Evolutionary conservation across 2,888 invertebrate species (phyloP).

Genomic region (Theodoxus fluviatilis): DNA sequence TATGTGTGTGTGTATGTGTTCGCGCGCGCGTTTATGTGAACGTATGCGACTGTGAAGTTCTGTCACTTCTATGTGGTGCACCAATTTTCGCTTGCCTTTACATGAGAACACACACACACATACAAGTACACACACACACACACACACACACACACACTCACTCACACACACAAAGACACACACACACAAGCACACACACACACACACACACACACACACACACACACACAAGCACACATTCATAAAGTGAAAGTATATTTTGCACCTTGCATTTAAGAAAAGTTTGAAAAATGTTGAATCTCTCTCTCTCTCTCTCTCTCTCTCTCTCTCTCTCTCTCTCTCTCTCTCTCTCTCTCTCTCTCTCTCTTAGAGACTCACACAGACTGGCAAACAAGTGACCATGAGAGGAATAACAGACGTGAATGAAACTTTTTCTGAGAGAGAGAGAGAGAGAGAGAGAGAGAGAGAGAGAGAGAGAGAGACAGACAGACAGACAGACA

Average conservation of each 20-base stretch:
- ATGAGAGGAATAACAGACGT: too few relatives aligned
- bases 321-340: constrained; percentile 12
- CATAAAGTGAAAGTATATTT: neutral
- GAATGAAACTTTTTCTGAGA: too few relatives aligned
- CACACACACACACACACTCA: neutral
- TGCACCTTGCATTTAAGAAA: too few relatives aligned
- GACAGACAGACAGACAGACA: constrained; percentile 14
- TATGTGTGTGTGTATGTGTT: constrained; percentile 22
- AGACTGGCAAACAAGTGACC: too few relatives aligned
- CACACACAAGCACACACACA: constrained; percentile 3
- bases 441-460: constrained; percentile 17
- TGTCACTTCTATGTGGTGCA: too few relatives aligned
- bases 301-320: neutral
- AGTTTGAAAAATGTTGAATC: too few relatives aligned
- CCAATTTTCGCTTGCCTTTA: too few relatives aligned
- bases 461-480: neutral
- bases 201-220: constrained; percentile 9
- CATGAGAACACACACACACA: too few relatives aligned
- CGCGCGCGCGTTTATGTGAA: neutral
- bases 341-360: constrained; percentile 16
- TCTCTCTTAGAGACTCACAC: too few relatives aligned
- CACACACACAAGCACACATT: neutral
- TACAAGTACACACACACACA: too few relatives aligned
- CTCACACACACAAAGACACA: neutral
- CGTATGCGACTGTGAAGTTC: too few relatives aligned